These are phyloP conservation scores for Nyctibius grandis DNA, from an alignment of 2,797 vertebrate species.

Conservation along the genomic window DNA sequence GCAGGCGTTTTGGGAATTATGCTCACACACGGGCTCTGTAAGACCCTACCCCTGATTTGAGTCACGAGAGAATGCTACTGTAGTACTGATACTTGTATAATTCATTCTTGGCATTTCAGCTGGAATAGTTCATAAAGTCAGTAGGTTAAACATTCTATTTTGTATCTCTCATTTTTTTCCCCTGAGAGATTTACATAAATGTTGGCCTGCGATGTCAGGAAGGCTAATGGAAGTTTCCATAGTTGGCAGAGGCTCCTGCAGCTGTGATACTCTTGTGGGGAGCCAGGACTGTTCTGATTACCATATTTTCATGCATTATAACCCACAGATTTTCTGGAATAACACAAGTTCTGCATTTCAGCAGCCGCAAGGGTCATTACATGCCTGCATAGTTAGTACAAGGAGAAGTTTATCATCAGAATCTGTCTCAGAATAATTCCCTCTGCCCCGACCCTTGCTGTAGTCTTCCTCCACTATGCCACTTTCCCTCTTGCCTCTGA, in stretches of 20 bases:
- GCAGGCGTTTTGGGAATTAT: background rate
- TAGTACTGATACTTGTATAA: background rate
- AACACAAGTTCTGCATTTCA: background rate
- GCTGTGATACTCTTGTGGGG: conserved; percentile 4
- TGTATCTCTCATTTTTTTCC: background rate
- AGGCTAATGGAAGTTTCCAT: conserved; percentile 20
- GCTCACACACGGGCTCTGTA: background rate
- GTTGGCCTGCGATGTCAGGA: background rate
- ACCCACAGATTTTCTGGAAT: background rate
- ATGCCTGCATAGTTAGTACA: background rate
- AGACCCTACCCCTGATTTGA: background rate
- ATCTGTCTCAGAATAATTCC: background rate
- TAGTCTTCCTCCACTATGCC: background rate
- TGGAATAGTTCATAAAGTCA: conserved; percentile 25
- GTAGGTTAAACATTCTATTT: background rate
- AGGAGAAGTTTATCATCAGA: background rate
- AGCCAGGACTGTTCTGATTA: conserved; percentile 2
- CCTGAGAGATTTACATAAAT: background rate
- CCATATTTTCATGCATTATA: conserved; percentile 1
- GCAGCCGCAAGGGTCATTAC: background rate
- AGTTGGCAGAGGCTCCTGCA: conserved; percentile 29
- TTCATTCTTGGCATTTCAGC: conserved; percentile 20
- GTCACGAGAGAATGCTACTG: background rate
- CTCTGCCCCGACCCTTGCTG: background rate
- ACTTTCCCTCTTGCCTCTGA: background rate